These are phyloP conservation scores for Euzophera pinguis DNA, from an alignment of 2,888 invertebrate genomes.

Conservation along the genomic window DNA sequence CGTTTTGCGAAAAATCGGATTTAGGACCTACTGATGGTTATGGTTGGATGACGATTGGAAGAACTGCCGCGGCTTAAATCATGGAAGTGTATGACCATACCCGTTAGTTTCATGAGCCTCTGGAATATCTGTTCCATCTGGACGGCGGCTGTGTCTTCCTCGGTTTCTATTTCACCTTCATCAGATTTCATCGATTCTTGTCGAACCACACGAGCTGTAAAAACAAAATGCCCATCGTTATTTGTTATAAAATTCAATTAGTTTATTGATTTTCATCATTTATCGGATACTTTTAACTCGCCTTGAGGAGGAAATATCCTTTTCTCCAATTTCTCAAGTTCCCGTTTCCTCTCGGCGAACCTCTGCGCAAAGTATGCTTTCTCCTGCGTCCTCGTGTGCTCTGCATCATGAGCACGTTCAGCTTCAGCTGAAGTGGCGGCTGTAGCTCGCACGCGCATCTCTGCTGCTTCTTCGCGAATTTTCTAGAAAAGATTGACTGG, in stretches of 20 bases:
- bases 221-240: background rate
- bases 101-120: constrained; percentile 87
- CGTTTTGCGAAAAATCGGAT: too few species aligned
- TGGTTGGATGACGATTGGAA: too few species aligned
- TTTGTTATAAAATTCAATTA: too few species aligned
- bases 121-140: constrained; percentile 85
- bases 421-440: constrained; percentile 85
- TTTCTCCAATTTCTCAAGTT: constrained; percentile 88
- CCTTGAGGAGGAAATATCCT: constrained; percentile 84
- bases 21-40: too few species aligned
- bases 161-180: constrained; percentile 61
- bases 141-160: constrained; percentile 54
- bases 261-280: too few species aligned
- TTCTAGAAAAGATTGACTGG: constrained; percentile 48
- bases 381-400: constrained; percentile 83
- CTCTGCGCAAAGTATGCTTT: constrained; percentile 82
- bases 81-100: constrained; percentile 37
- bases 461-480: constrained; percentile 86
- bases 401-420: constrained; percentile 83
- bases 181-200: constrained; percentile 80
- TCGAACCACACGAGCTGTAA: constrained; percentile 68
- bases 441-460: constrained; percentile 84
- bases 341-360: constrained; percentile 85
- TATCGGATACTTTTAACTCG: constrained; percentile 20
- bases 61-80: too few species aligned